A percentile compares a stretch with the other conserved stretches of the same genome.
Conservation (phyloP, 2,113 vertebrate genomes). For the Carollia perspicillata region DNA sequence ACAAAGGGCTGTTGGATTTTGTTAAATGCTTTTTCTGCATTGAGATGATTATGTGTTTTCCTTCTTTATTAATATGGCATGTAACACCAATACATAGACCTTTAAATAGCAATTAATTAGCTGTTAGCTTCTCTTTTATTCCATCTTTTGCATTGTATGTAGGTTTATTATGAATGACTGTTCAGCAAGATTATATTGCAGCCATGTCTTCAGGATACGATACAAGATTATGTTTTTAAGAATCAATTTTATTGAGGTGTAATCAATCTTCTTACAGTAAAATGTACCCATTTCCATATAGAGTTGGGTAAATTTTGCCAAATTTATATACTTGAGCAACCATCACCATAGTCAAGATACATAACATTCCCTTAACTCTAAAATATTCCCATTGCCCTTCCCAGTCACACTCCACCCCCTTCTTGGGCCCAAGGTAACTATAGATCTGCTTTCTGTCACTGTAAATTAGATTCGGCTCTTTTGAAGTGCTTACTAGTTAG, state of each 20-base stretch:
- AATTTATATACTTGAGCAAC: neutral
- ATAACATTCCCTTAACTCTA: neutral
- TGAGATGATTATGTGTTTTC: neutral
- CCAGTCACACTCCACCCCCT: neutral
- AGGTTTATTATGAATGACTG: neutral
- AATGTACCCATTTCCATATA: neutral
- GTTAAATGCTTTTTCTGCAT: neutral
- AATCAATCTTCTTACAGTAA: neutral
- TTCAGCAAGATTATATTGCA: neutral
- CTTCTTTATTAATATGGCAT: neutral
- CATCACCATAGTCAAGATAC: neutral
- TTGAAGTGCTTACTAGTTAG: neutral
- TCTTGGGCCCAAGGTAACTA: neutral
- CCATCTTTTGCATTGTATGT: neutral
- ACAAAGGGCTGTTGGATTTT: neutral
- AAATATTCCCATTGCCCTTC: neutral
- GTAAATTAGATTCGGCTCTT: neutral
- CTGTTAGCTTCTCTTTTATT: neutral
- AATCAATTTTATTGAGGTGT: neutral
- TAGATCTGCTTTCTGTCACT: neutral
- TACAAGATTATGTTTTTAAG: neutral
- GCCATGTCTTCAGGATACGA: neutral
- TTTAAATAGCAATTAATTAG: neutral
- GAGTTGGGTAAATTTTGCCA: neutral
- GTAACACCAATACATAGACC: neutral